A percentile compares a stretch with the other conserved stretches of the same genome.
These are phyloP conservation scores for Valencia hispanica DNA, from an alignment of 2,797 vertebrate species.

Conservation along the genomic window DNA sequence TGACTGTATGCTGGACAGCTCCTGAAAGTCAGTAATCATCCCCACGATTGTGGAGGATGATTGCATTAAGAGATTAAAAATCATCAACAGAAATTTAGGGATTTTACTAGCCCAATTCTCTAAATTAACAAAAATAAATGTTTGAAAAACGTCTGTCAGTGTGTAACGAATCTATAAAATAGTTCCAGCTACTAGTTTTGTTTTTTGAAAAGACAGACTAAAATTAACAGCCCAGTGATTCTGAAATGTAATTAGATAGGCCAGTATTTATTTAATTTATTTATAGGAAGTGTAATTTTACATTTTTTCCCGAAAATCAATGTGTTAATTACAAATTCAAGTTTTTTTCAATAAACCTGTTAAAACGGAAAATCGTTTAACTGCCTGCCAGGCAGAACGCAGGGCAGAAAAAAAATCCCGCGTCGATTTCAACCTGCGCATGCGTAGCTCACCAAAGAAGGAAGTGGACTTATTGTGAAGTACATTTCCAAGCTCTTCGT, in stretches of 20 bases:
- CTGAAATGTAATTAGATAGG: neutral
- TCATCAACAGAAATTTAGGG: too few species aligned
- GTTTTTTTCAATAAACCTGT: too few species aligned
- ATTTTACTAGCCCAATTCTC: neutral
- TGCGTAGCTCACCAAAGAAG: constrained; percentile 7
- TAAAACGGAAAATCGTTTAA: too few species aligned
- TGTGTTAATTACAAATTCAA: too few species aligned
- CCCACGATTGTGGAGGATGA: neutral
- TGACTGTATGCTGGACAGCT: neutral
- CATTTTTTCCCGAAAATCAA: too few species aligned
- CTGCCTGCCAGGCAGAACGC: constrained; percentile 7
- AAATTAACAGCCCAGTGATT: neutral
- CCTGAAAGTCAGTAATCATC: neutral
- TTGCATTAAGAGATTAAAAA: too few species aligned
- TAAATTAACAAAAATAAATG: neutral
- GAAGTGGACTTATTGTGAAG: fast-evolving
- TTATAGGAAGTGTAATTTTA: too few species aligned
- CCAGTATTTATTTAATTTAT: too few species aligned
- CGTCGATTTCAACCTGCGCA: fast-evolving
- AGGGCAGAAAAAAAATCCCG: fast-evolving
- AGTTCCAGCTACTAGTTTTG: neutral
- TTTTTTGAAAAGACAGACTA: neutral
- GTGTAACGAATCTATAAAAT: neutral
- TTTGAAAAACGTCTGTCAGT: too few species aligned
- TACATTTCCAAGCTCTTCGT: neutral